Percentiles rank a stretch among this genome's conserved stretches.
These are phyloP conservation scores for Diadema setosum DNA, from an alignment of 35 echinoderm and acorn worm species.

Conservation along the genomic window DNA sequence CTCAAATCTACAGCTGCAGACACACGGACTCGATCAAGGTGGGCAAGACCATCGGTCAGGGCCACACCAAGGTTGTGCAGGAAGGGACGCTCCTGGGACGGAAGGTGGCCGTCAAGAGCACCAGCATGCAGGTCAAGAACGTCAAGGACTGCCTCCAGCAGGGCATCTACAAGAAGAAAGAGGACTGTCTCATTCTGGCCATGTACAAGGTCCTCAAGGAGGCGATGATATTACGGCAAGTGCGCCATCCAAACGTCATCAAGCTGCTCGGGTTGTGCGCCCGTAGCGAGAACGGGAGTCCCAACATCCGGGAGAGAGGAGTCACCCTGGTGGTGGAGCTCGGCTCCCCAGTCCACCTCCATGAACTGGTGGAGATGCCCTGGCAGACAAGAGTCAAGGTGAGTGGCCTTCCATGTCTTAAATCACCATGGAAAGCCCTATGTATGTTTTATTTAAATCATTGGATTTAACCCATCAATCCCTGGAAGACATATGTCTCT, in stretches of 20 bases:
- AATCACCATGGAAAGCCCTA: too few species aligned
- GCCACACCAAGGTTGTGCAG: conserved; percentile 80
- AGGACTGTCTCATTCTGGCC: conserved; percentile 85
- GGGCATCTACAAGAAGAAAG: conserved; percentile 68
- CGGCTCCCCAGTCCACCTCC: conserved; percentile 71
- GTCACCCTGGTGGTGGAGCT: conserved; percentile 83
- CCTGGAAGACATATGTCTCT: too few species aligned
- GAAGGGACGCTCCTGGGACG: conserved; percentile 39
- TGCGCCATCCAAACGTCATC: conserved; percentile 64
- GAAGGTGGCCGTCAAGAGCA: conserved; percentile 86
- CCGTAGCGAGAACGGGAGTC: conserved; percentile 80
- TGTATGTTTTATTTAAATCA: too few species aligned
- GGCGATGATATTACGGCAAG: conserved; percentile 79
- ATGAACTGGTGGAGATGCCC: conserved; percentile 41
- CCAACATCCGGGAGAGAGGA: conserved; percentile 77
- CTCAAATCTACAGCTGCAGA: conserved; percentile 50
- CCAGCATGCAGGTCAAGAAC: conserved; percentile 30
- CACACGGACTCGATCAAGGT: conserved; percentile 73
- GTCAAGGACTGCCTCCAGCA: conserved; percentile 73
- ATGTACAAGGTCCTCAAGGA: conserved; percentile 94
- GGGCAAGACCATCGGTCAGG: conserved; percentile 45
- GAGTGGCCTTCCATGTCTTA: too few species aligned
- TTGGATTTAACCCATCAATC: too few species aligned
- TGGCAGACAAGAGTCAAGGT: conserved; percentile 68
- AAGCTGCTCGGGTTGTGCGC: conserved; percentile 83